phyloP scores from a whole-genome alignment of 2,888 invertebrate species.

The Heliconius hortense region DNA sequence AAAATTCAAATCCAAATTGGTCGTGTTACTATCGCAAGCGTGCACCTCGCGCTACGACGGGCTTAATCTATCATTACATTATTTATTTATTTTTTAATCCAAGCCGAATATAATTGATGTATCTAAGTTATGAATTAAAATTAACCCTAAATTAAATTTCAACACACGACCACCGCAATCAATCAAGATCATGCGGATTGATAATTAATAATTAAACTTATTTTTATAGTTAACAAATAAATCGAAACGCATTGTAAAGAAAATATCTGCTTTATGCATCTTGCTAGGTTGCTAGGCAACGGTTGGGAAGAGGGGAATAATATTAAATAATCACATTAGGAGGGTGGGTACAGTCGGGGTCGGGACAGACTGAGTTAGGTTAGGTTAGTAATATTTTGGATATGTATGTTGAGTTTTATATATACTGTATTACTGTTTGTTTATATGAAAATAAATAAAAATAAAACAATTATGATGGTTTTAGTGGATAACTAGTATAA shows the following conservation, averaged over 20 bases:
- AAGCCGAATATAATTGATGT: background rate
- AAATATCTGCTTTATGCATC: background rate
- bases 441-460: background rate
- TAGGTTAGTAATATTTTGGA: constrained; percentile 17
- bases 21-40: no score
- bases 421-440: background rate
- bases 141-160: background rate
- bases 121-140: background rate
- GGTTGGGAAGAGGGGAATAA: constrained; percentile 5
- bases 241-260: background rate
- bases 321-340: constrained; percentile 26
- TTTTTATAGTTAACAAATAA: background rate
- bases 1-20: no score
- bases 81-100: background rate
- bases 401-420: background rate
- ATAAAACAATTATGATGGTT: no score
- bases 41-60: no score
- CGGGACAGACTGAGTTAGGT: constrained; percentile 16
- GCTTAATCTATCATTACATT: no score
- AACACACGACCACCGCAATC: background rate
- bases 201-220: background rate
- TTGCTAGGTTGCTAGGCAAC: constrained; percentile 21
- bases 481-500: no score
- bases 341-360: constrained; percentile 9
- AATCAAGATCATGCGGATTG: background rate